These are phyloP conservation scores for Porites lobata DNA, from an alignment of 92 coral and sea anemone genomes.

Conservation along the genomic window DNA sequence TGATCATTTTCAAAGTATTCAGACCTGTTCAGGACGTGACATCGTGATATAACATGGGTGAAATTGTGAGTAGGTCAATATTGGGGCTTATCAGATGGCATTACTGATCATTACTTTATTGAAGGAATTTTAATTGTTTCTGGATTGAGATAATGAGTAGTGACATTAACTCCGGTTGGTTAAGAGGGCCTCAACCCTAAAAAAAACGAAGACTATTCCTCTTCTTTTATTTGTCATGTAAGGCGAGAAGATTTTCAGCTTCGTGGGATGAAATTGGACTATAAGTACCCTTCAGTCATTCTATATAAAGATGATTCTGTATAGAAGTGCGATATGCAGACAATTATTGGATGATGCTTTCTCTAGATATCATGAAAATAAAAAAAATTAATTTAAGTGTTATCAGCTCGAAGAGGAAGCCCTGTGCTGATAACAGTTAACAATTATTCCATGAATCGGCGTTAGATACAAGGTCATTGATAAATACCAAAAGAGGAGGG, in stretches of 20 bases:
- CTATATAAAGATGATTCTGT: neutral
- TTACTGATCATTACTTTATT: neutral
- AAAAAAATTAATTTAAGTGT: neutral
- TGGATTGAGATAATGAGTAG: neutral
- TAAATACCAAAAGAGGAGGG: no score
- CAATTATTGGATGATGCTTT: neutral
- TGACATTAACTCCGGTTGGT: neutral
- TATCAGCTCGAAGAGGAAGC: neutral
- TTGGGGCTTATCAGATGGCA: constrained; percentile 3
- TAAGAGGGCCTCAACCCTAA: neutral
- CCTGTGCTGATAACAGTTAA: neutral
- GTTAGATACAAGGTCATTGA: no score
- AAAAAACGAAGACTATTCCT: neutral
- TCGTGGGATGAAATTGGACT: neutral
- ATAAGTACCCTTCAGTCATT: no score
- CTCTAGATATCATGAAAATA: neutral
- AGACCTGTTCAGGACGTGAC: constrained; percentile 12
- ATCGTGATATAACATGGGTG: neutral
- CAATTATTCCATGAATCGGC: neutral
- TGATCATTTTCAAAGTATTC: no score
- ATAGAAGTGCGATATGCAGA: neutral
- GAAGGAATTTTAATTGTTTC: constrained; percentile 1
- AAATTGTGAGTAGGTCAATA: neutral
- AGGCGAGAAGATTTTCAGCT: neutral
- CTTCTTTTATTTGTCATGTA: neutral